phyloP scores from a whole-genome alignment of 2,888 invertebrate genomes.

The Ectobius pallidus region DNA sequence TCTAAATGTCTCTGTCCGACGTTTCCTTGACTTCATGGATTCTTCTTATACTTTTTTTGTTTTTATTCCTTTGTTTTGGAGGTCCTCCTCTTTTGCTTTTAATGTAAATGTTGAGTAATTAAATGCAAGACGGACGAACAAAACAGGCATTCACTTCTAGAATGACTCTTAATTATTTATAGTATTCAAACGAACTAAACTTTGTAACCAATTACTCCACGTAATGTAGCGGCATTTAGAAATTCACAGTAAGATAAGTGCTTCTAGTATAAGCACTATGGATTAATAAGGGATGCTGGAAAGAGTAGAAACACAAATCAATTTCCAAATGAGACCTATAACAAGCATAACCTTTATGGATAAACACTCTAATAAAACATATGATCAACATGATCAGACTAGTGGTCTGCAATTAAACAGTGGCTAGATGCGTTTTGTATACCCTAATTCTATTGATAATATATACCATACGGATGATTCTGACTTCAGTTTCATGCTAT shows the following conservation, averaged over 20 bases:
- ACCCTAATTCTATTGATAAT: too few species aligned
- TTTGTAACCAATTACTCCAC: background rate
- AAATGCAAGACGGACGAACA: background rate
- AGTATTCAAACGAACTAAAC: constrained; percentile 6
- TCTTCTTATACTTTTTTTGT: background rate
- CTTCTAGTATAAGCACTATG: background rate
- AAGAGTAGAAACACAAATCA: too few species aligned
- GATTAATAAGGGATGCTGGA: background rate
- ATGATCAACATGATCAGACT: too few species aligned
- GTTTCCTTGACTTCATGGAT: background rate
- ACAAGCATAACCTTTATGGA: too few species aligned
- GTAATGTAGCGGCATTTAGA: too few species aligned
- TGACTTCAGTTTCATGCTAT: too few species aligned
- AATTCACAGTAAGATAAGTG: background rate
- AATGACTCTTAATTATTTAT: constrained; percentile 23
- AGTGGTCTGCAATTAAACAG: too few species aligned
- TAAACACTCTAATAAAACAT: too few species aligned
- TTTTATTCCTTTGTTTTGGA: background rate
- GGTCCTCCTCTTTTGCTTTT: background rate
- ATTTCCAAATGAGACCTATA: too few species aligned
- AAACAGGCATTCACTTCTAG: constrained; percentile 8
- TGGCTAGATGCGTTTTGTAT: too few species aligned
- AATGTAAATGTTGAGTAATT: constrained; percentile 13
- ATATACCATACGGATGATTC: too few species aligned
- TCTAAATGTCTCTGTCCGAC: constrained; percentile 15